These are phyloP conservation scores for Melipona bicolor DNA, from an alignment of 2,888 invertebrate genomes.

Conservation along the genomic window DNA sequence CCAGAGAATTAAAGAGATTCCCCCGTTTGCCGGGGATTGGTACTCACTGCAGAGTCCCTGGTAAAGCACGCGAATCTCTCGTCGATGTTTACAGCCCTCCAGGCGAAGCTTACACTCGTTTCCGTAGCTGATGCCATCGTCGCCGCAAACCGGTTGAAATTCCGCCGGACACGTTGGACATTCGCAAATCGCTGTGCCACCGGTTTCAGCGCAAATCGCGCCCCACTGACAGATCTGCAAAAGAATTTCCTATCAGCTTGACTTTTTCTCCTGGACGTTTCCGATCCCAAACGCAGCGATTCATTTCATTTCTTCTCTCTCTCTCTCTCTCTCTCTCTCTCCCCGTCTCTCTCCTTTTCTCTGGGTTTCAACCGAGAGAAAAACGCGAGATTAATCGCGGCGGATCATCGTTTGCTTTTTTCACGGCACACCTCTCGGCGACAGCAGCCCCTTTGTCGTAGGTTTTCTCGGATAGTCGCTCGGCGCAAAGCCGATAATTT, in stretches of 20 bases:
- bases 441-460: constrained; percentile 45
- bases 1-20: constrained; percentile 1
- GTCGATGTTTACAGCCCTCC: constrained; percentile 91
- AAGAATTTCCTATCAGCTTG: constrained; percentile 43
- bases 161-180: constrained; percentile 94
- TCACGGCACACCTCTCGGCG: constrained; percentile 20
- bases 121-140: constrained; percentile 92
- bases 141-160: constrained; percentile 93
- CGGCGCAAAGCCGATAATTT: constrained; percentile 59
- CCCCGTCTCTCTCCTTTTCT: background rate
- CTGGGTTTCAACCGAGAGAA: background rate
- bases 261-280: background rate
- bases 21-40: constrained; percentile 2
- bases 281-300: background rate
- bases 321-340: background rate
- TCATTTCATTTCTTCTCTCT: background rate
- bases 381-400: constrained; percentile 53
- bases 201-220: constrained; percentile 89
- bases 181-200: constrained; percentile 90
- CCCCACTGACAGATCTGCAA: constrained; percentile 91
- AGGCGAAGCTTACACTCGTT: constrained; percentile 93
- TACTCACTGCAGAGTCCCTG: constrained; percentile 94
- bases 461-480: constrained; percentile 31
- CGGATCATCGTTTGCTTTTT: constrained; percentile 35
- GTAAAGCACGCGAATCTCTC: constrained; percentile 91